Evolutionary conservation across 2,113 vertebrate species (phyloP), one percentile per base, ranked within the genome.

Genomic region (Ctenodactylus gundi): DNA sequence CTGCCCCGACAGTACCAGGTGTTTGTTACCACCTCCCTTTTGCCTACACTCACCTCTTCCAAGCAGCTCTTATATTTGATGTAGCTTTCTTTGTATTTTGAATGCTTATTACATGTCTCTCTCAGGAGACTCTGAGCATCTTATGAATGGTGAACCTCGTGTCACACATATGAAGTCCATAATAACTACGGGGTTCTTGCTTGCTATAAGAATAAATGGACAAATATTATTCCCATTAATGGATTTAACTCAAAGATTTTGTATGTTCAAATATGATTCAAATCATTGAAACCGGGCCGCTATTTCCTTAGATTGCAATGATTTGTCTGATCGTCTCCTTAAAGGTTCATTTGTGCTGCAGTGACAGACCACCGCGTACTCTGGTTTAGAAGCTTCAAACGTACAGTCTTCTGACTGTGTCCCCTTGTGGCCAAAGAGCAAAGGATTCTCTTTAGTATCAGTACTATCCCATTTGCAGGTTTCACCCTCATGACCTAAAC

Each of bases 171-270:
- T 46, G 51, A 88, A 25, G 1, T 12, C n/a, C 81, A 85, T 27
- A 53, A 70, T 36, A 44, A 62, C 31, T 17, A 41, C 2, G 17
- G 12, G 25, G 21, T 21, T 75, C 46, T 93, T 88, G 25, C 46
- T 84, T 70, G 11, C 82, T 49, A 21, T 62, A 58, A 58, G 82
- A 72, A 76, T 27, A 25, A 65, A 23, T 23, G 27, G 82, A 29
- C 36, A 78, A 41, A 55, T 25, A 6, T 41, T 23, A 31, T 21
- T 15, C 10, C 76, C 23, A 51, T 18, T 62, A 8, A 58, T 46
- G 85, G 57, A 67, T 46, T 84, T 65, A 85, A 57, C 31, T 65
- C 58, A 65, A 57, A 51, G 18, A 44, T 65, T 81, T 84, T 85
- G 34, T 70, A 88, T 44, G 36, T 70, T 64, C 36, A 80, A 60